These are phyloP conservation scores for Conomelus anceps DNA, from an alignment of 2,888 invertebrate species.

Conservation along the genomic window DNA sequence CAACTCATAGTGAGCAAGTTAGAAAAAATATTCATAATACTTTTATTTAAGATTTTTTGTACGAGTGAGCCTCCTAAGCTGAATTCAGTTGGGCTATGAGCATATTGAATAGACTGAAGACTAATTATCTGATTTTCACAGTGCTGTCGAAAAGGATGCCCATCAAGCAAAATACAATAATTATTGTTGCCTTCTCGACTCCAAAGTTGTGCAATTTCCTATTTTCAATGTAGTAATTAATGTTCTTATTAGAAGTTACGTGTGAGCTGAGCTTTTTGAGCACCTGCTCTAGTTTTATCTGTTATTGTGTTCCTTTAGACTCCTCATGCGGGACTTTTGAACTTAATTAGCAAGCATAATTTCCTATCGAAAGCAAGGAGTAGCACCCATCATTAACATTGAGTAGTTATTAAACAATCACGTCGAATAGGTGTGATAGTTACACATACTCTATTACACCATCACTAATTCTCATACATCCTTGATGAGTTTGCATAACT, in stretches of 20 bases:
- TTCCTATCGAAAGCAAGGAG: neutral
- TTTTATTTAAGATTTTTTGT: too few relatives aligned
- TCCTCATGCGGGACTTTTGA: neutral
- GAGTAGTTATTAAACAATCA: neutral
- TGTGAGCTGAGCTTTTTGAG: neutral
- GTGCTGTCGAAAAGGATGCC: neutral
- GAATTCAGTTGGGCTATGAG: too few relatives aligned
- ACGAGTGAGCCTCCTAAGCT: too few relatives aligned
- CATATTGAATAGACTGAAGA: too few relatives aligned
- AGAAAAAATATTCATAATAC: too few relatives aligned
- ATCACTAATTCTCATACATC: neutral
- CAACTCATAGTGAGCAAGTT: too few relatives aligned
- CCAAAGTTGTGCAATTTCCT: neutral
- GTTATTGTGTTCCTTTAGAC: neutral
- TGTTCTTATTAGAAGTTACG: neutral
- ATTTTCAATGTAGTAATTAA: neutral
- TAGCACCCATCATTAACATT: neutral
- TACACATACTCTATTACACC: neutral
- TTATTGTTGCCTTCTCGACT: neutral
- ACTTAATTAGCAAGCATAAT: neutral
- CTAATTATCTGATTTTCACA: neutral
- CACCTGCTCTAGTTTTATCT: neutral
- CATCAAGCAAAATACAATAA: neutral
- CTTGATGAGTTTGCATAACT: neutral
- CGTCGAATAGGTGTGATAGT: neutral